Percentiles rank a stretch among this genome's conserved stretches.
phyloP scores from a whole-genome alignment of 1,140 invertebrate genomes.

The Halesus radiatus region DNA sequence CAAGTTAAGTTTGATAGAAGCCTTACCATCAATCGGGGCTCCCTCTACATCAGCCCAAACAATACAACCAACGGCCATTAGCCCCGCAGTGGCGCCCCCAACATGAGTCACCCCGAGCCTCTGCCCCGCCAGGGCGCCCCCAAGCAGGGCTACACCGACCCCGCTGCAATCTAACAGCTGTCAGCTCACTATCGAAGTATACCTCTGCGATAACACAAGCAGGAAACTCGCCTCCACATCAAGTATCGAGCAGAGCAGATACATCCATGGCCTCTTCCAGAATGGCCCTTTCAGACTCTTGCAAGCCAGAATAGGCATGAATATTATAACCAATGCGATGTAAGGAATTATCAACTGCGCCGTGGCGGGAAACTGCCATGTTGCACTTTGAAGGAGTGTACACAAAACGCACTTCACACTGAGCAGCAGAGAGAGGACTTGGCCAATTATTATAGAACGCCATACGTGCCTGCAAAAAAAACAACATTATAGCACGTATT shows the following conservation, averaged over 20 bases:
- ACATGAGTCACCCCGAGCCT: constrained; percentile 79
- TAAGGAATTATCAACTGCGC: constrained; percentile 88
- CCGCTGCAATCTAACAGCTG: constrained; percentile 90
- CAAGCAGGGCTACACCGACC: constrained; percentile 85
- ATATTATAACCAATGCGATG: constrained; percentile 81
- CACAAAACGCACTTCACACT: constrained; percentile 84
- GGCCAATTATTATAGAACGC: constrained; percentile 82
- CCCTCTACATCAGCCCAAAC: constrained; percentile 88
- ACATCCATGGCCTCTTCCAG: constrained; percentile 57
- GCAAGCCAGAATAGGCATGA: constrained; percentile 82
- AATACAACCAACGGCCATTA: constrained; percentile 87
- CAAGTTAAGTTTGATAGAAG: background rate
- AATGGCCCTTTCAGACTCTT: constrained; percentile 65
- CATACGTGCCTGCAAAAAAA: constrained; percentile 77
- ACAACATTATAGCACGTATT: constrained; percentile 11
- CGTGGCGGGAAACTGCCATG: constrained; percentile 80
- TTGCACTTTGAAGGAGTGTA: constrained; percentile 79
- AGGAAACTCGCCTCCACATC: constrained; percentile 77
- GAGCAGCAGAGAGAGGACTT: constrained; percentile 81
- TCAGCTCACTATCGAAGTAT: constrained; percentile 71
- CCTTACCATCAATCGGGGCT: constrained; percentile 73
- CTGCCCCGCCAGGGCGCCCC: constrained; percentile 79
- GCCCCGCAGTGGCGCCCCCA: constrained; percentile 83
- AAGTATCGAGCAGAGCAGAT: constrained; percentile 56
- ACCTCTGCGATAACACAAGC: constrained; percentile 66